Base-by-base conservation (phyloP, 2,888 invertebrate genomes). In the Ellobium chinense region DNA sequence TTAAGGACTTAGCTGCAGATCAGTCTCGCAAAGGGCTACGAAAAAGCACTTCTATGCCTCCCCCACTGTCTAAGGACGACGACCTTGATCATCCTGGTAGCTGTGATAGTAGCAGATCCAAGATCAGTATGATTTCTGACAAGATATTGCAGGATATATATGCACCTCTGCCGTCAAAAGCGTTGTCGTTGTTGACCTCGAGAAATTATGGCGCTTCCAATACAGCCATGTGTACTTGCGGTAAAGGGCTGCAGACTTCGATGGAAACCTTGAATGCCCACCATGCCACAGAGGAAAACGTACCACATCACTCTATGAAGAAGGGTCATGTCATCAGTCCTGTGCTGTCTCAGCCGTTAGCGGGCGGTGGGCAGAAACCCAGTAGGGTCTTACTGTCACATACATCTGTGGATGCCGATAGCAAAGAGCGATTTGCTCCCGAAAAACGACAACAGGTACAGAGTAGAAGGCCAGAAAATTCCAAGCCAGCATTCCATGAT, bases 131-230 rank as follows among this genome's bases (percentile, higher is more conserved):
- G 9, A 39, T 74, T 21, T 34, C 80, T 4, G 80, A 80, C 34
- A 80, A 54, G 63, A 75, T 62, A 27, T 21, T 80, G 21, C 75
- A 80, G 36, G 80, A 80, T 39, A 80, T 80, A 29, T 80, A 80
- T 37, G 63, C 75, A 1, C 80, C 80, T 9, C 69, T 80, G n/a
- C 80, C 80, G 21, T 62, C 69, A 5, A 80, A 68, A 54, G 80
- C 80, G 14, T 27, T 80, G 24, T 80, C 75, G 31, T 29, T 68
- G 39, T 58, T 80, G 21, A 75, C 80, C 7, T 37, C 75, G 18
- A 60, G 62, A 34, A 69, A 63, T 5, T n/a, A 69, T 37, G 34
- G 60, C n/a, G 5, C 39, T 37, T 65, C 62, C 24, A n/a, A n/a
- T 29, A 46, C 62, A 31, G 14, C 54, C 37, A 24, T 62, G 24